A percentile compares a stretch with the other conserved stretches of the same genome.
These are phyloP conservation scores for Drosophila rellima DNA, from an alignment of 2,888 invertebrate species.

Conservation along the genomic window DNA sequence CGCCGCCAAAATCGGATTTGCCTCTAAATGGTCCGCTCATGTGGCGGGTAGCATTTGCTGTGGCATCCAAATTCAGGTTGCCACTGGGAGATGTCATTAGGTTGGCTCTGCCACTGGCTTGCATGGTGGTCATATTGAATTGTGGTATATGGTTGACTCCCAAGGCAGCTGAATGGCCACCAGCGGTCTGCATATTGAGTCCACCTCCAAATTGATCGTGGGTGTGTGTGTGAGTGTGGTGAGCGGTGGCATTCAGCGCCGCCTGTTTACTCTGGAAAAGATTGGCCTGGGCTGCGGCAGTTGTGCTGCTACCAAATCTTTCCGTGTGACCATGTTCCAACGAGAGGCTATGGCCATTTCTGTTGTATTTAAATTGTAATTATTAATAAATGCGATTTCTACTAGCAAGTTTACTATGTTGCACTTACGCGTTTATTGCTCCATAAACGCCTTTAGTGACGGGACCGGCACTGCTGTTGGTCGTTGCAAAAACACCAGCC, in stretches of 20 bases:
- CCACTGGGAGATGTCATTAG: conserved; percentile 71
- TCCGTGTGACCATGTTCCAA: conserved; percentile 71
- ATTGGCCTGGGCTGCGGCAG: conserved; percentile 64
- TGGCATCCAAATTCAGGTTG: conserved; percentile 71
- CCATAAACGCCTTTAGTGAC: conserved; percentile 75
- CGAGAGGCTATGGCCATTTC: conserved; percentile 75
- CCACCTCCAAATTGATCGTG: conserved; percentile 77
- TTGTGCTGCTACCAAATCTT: conserved; percentile 57
- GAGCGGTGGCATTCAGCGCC: conserved; percentile 68
- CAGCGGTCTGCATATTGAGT: conserved; percentile 60
- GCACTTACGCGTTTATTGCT: conserved; percentile 73
- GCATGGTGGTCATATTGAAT: conserved; percentile 66
- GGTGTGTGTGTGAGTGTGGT: conserved; percentile 66
- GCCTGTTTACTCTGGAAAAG: conserved; percentile 61
- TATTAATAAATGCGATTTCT: background rate
- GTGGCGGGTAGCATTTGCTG: conserved; percentile 69
- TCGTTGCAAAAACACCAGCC: conserved; percentile 74
- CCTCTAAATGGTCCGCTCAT: conserved; percentile 66
- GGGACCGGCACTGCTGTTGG: conserved; percentile 64
- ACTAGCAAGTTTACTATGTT: background rate
- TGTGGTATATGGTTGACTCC: conserved; percentile 73
- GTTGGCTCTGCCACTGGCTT: conserved; percentile 71
- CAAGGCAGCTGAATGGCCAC: conserved; percentile 71
- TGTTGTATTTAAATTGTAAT: conserved; percentile 23
- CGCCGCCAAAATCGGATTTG: conserved; percentile 59